Evolutionary conservation across 2,888 invertebrate genomes (phyloP).

Genomic region (Trichacis sp.): DNA sequence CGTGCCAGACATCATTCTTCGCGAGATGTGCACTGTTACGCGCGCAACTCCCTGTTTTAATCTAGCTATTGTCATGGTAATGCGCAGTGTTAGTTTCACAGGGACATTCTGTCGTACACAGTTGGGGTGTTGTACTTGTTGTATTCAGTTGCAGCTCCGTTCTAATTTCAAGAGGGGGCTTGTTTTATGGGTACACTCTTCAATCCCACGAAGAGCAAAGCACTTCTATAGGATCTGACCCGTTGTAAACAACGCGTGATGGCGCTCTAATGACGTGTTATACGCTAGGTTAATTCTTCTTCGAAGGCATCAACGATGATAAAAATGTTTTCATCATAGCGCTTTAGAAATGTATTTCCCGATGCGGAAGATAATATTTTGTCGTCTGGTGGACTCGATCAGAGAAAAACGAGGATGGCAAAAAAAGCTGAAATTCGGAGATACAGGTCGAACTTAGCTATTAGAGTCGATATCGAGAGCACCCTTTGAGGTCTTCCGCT

Average conservation of each 20-base stretch:
- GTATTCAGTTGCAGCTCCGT: constrained; percentile 51
- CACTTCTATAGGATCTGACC: constrained; percentile 56
- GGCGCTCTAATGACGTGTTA: constrained; percentile 18
- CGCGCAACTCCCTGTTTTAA: constrained; percentile 42
- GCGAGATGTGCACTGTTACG: constrained; percentile 27
- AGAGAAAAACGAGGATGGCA: too few relatives aligned
- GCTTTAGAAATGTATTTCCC: too few relatives aligned
- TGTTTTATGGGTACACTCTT: constrained; percentile 57
- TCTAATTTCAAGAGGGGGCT: constrained; percentile 59
- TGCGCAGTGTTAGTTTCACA: constrained; percentile 64
- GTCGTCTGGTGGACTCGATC: too few relatives aligned
- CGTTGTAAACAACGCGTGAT: constrained; percentile 36
- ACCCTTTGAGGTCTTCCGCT: constrained; percentile 21
- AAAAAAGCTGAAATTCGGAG: too few relatives aligned
- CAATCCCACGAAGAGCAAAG: constrained; percentile 58
- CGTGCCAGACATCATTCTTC: constrained; percentile 51
- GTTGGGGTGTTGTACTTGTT: constrained; percentile 45
- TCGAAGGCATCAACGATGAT: too few relatives aligned
- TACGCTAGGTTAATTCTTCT: not conserved
- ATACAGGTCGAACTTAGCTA: too few relatives aligned
- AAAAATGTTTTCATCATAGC: too few relatives aligned
- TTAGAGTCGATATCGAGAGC: too few relatives aligned
- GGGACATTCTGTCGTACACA: constrained; percentile 45
- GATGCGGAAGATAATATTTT: too few relatives aligned
- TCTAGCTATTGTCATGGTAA: constrained; percentile 61